These are phyloP conservation scores for Naso thynnoides DNA, from an alignment of 2,797 vertebrate genomes.

Conservation along the genomic window DNA sequence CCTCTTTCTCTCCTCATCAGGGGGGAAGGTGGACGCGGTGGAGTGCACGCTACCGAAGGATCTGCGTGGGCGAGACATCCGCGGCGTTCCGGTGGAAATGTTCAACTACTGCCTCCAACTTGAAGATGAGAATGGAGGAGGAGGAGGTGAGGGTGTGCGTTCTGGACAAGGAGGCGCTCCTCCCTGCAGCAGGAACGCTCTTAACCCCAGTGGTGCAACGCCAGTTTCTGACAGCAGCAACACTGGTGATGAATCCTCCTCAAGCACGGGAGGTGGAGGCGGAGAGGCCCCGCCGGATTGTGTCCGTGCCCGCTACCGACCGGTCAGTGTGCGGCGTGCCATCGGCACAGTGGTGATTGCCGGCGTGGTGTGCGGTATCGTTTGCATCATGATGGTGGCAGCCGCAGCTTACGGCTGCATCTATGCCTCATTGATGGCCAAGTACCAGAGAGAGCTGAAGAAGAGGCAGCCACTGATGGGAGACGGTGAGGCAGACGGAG, in stretches of 20 bases:
- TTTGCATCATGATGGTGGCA: conserved; percentile 99
- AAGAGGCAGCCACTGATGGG: conserved; percentile 98
- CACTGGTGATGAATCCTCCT: conserved; percentile 58
- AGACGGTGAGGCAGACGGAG: conserved; percentile 86
- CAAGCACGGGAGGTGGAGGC: conserved; percentile 45
- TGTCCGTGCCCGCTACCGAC: conserved; percentile 91
- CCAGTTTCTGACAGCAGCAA: conserved; percentile 69
- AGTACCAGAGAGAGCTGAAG: conserved; percentile 98
- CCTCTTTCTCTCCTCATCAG: conserved; percentile 62
- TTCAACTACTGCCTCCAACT: conserved; percentile 98
- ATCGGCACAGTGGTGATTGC: conserved; percentile 98
- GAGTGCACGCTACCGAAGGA: conserved; percentile 98
- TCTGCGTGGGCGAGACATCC: conserved; percentile 96
- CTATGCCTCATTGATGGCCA: conserved; percentile 98
- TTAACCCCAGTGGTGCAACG: conserved; percentile 66
- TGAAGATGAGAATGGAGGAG: conserved; percentile 92
- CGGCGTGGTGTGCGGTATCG: conserved; percentile 96
- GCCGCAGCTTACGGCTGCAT: conserved; percentile 98
- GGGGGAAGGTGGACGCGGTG: conserved; percentile 91
- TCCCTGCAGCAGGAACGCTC: conserved; percentile 80
- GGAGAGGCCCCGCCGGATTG: conserved; percentile 89
- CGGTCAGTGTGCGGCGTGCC: conserved; percentile 94
- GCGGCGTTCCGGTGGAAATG: conserved; percentile 97
- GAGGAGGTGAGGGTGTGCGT: conserved; percentile 80
- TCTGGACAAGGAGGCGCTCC: conserved; percentile 78